Percentiles rank a stretch among this genome's conserved stretches.
Evolutionary conservation across 2,113 vertebrate genomes (phyloP).

Genomic region (Rhinolophus sinicus): DNA sequence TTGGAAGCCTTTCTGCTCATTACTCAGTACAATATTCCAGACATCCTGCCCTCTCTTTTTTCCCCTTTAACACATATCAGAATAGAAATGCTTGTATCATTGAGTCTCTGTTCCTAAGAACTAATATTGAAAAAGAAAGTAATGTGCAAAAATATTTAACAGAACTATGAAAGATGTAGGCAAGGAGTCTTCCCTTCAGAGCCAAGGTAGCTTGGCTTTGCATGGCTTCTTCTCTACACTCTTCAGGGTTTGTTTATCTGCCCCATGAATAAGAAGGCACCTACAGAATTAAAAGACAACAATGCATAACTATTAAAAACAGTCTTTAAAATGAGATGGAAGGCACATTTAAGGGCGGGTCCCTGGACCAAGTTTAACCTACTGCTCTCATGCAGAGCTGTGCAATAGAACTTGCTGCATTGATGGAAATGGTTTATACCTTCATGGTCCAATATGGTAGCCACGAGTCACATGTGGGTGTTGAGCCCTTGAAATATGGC

Average conservation of each 20-base stretch:
- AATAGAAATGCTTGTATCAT: conserved; percentile 70
- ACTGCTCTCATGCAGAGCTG: background rate
- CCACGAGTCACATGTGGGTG: background rate
- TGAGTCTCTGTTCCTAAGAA: conserved; percentile 77
- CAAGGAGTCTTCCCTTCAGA: conserved; percentile 70
- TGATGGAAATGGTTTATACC: background rate
- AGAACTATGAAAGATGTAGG: conserved; percentile 80
- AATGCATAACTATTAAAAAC: background rate
- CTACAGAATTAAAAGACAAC: conserved; percentile 81
- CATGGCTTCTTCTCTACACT: conserved; percentile 54
- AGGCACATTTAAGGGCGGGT: background rate
- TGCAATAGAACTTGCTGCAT: background rate
- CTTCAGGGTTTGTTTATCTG: conserved; percentile 95
- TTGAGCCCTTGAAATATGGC: background rate
- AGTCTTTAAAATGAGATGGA: background rate
- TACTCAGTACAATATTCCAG: conserved; percentile 61
- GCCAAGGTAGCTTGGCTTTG: conserved; percentile 73
- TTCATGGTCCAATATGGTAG: background rate
- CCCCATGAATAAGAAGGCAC: conserved; percentile 96
- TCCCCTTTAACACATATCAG: conserved; percentile 55
- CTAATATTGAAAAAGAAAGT: conserved; percentile 83
- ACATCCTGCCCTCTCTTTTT: conserved; percentile 58
- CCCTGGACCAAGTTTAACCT: background rate
- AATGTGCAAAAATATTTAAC: conserved; percentile 87
- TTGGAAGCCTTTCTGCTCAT: conserved; percentile 69